phyloP scores from a whole-genome alignment of 1,140 invertebrate species.

The Zeugodacus cucurbitae region DNA sequence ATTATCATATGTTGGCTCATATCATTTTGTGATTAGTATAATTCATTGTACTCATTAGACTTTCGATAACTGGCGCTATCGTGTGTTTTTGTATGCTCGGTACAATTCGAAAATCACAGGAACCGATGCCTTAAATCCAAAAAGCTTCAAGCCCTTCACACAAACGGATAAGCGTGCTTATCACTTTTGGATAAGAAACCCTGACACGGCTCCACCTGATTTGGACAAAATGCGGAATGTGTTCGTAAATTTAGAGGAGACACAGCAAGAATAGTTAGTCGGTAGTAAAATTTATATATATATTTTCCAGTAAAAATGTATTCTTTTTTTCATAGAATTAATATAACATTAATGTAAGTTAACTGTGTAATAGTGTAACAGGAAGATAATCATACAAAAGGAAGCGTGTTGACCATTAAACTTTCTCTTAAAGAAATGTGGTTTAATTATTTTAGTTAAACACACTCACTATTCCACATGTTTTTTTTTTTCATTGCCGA shows the following conservation, averaged over 20 bases:
- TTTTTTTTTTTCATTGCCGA: too few relatives aligned
- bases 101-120: constrained; percentile 62
- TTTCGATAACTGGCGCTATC: constrained; percentile 63
- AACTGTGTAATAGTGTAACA: not conserved
- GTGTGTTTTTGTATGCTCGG: constrained; percentile 61
- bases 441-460: too few relatives aligned
- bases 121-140: constrained; percentile 60
- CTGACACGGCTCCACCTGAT: constrained; percentile 61
- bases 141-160: constrained; percentile 61
- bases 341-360: not conserved
- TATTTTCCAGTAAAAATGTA: too few relatives aligned
- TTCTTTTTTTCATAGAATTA: not conserved
- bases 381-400: not conserved
- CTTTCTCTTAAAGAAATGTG: too few relatives aligned
- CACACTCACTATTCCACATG: too few relatives aligned
- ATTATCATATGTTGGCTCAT: not conserved
- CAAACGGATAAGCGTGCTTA: constrained; percentile 63
- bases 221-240: constrained; percentile 63
- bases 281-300: not conserved
- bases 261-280: constrained; percentile 55
- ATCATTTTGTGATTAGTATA: not conserved
- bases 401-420: not conserved
- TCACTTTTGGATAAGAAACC: constrained; percentile 62
- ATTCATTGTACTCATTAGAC: constrained; percentile 46
- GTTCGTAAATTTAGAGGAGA: constrained; percentile 60